These are phyloP conservation scores for Serripes groenlandicus DNA, from an alignment of 2,888 invertebrate genomes.

Conservation along the genomic window DNA sequence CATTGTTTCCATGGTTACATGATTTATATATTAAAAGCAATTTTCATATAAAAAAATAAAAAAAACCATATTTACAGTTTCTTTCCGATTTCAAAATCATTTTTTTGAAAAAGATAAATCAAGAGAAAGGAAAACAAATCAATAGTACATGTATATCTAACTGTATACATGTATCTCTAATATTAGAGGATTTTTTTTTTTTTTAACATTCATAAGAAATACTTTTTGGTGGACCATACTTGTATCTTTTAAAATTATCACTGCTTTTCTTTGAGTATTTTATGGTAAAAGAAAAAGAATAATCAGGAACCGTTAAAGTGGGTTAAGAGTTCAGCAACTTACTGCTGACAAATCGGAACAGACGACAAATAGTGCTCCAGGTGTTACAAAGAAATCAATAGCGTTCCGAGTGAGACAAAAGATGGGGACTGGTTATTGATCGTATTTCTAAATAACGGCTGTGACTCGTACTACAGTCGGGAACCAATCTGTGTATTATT, in stretches of 20 bases:
- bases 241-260: too few relatives aligned
- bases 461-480: constrained; percentile 22
- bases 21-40: not conserved
- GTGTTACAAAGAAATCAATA: constrained; percentile 38
- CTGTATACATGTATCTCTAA: too few relatives aligned
- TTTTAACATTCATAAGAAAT: too few relatives aligned
- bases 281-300: too few relatives aligned
- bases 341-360: constrained; percentile 1
- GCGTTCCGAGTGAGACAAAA: constrained; percentile 26
- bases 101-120: too few relatives aligned
- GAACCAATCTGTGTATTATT: constrained; percentile 38
- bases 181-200: too few relatives aligned
- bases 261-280: too few relatives aligned
- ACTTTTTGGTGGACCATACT: too few relatives aligned
- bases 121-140: not conserved
- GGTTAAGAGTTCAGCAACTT: too few relatives aligned
- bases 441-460: constrained; percentile 10
- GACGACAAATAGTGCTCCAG: constrained; percentile 28
- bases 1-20: constrained; percentile 14
- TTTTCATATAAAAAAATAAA: not conserved
- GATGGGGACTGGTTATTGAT: constrained; percentile 25
- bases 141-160: too few relatives aligned
- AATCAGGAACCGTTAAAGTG: too few relatives aligned
- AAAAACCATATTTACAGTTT: not conserved
- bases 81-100: not conserved